Evolutionary conservation across 92 coral and sea anemone genomes (phyloP).

Genomic region (Umimayanthus kanabou): DNA sequence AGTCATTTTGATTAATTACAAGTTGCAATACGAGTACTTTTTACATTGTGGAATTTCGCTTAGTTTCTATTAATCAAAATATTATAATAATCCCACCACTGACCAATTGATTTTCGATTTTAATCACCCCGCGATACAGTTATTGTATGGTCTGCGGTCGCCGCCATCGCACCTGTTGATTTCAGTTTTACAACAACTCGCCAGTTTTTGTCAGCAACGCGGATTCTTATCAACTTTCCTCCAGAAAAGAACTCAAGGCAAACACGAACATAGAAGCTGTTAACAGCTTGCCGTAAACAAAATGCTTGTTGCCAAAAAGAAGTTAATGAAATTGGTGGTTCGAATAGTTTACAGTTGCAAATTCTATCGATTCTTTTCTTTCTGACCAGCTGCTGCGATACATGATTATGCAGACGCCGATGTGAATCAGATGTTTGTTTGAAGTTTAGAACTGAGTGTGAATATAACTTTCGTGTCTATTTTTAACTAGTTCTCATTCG

Average conservation of each 20-base stretch:
- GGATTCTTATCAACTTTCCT: slow-evolving; percentile 4
- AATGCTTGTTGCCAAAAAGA: neutral
- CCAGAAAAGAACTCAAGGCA: neutral
- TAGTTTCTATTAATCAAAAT: neutral
- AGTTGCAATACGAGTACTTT: neutral
- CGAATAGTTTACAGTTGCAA: neutral
- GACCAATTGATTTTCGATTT: neutral
- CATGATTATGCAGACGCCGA: slow-evolving; percentile 18
- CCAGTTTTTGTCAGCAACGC: neutral
- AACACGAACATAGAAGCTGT: neutral
- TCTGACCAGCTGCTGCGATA: slow-evolving; percentile 39
- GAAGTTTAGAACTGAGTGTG: neutral
- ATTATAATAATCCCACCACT: neutral
- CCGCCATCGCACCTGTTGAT: slow-evolving; percentile 40
- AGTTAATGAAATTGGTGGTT: neutral
- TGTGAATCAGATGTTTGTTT: slow-evolving; percentile 21
- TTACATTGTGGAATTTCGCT: neutral
- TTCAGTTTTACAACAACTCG: neutral
- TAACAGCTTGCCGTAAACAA: neutral
- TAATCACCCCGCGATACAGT: slow-evolving; percentile 22
- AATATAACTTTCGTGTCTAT: neutral
- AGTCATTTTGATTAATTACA: neutral
- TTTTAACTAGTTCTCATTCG: neutral
- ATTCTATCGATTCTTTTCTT: slow-evolving; percentile 19
- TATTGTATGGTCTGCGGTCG: slow-evolving; percentile 37